Evolutionary conservation across 2,797 vertebrate genomes (phyloP).

Genomic region (Pangasius krempfi): DNA sequence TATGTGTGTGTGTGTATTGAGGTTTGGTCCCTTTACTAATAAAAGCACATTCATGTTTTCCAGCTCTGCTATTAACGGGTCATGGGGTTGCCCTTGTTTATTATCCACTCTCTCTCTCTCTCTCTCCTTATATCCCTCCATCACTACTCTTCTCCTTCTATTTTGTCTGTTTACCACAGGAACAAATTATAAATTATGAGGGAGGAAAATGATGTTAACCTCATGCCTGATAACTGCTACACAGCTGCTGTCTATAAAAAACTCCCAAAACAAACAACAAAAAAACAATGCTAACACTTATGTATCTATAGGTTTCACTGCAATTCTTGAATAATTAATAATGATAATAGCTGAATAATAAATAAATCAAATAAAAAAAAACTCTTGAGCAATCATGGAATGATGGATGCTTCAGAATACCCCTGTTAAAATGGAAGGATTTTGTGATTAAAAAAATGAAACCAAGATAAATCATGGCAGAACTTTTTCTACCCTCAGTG

Average conservation of each 20-base stretch:
- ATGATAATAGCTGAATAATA: not conserved
- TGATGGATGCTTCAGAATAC: not conserved
- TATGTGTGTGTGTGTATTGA: not conserved
- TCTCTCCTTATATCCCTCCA: not conserved
- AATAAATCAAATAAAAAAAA: not conserved
- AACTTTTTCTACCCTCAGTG: too few species aligned
- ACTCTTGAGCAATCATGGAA: not conserved
- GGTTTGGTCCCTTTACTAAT: not conserved
- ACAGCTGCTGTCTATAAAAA: not conserved
- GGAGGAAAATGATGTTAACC: not conserved
- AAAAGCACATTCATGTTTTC: not conserved
- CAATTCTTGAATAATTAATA: not conserved
- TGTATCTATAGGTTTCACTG: not conserved
- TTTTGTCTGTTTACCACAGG: not conserved
- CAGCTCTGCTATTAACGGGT: not conserved
- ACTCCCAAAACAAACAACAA: not conserved
- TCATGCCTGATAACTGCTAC: not conserved
- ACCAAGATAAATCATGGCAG: too few species aligned
- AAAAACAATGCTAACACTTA: not conserved
- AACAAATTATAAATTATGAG: not conserved
- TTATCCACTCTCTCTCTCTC: not conserved
- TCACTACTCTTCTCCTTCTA: not conserved
- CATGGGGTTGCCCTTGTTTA: not conserved
- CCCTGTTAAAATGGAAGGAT: too few species aligned
- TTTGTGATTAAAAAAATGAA: too few species aligned